These are phyloP conservation scores for Sminthurinus aureus DNA, from an alignment of 2,888 invertebrate species.

Conservation along the genomic window DNA sequence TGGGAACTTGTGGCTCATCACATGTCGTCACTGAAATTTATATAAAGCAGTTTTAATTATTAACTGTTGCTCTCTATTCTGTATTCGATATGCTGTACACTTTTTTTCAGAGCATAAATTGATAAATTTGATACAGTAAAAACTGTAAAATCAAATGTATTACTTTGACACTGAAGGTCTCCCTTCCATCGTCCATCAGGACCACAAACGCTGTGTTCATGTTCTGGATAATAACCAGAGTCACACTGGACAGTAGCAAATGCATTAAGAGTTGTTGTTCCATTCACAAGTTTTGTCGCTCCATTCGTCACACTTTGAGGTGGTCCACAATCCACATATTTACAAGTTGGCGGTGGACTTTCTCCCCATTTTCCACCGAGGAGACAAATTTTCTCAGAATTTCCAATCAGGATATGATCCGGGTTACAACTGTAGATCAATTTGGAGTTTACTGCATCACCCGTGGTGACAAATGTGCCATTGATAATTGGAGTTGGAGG, in stretches of 20 bases:
- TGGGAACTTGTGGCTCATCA: constrained; percentile 83
- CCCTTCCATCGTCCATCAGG: constrained; percentile 44
- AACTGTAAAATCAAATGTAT: background rate
- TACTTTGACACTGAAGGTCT: constrained; percentile 39
- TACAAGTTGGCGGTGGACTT: constrained; percentile 77
- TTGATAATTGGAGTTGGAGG: constrained; percentile 81
- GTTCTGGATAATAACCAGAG: constrained; percentile 61
- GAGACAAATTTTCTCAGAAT: constrained; percentile 74
- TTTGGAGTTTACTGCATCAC: constrained; percentile 80
- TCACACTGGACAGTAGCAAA: constrained; percentile 81
- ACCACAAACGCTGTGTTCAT: constrained; percentile 34
- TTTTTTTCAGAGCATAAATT: background rate
- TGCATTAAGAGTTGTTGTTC: constrained; percentile 84
- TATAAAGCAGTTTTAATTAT: background rate
- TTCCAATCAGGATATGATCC: constrained; percentile 84
- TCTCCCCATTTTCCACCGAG: constrained; percentile 84
- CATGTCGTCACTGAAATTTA: constrained; percentile 77
- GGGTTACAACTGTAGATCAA: constrained; percentile 82
- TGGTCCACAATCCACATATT: constrained; percentile 86
- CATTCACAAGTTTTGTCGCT: constrained; percentile 75
- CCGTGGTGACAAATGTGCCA: constrained; percentile 72
- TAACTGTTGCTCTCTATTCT: too few relatives aligned
- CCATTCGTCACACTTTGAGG: constrained; percentile 83
- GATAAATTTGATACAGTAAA: background rate
- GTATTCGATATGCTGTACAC: too few relatives aligned